phyloP scores from a whole-genome alignment of 2,797 vertebrate genomes.

The Perodicticus potto region DNA sequence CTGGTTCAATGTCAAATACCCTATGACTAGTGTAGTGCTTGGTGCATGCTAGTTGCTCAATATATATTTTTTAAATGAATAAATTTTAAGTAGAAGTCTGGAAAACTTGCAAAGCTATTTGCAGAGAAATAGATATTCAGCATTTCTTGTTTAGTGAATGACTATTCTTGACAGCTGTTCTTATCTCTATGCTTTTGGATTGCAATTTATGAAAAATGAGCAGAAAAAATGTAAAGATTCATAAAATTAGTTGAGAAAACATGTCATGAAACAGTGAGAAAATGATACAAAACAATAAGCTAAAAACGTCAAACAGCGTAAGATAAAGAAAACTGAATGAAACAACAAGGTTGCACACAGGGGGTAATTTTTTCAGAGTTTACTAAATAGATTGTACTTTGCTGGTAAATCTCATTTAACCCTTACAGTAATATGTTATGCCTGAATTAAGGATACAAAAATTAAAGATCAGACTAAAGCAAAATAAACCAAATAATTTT shows the following conservation, averaged over 20 bases:
- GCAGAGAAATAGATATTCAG: conserved; percentile 24
- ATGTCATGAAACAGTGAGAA: conserved; percentile 30
- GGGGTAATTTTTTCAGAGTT: background rate
- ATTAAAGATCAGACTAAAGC: conserved; percentile 53
- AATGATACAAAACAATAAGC: conserved; percentile 33
- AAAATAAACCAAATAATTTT: conserved; percentile 36
- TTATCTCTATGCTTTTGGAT: background rate
- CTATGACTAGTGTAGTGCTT: background rate
- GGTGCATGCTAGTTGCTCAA: background rate
- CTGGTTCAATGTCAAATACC: background rate
- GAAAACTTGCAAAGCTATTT: conserved; percentile 29
- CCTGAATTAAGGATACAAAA: background rate
- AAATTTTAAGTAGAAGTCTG: background rate
- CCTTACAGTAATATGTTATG: conserved; percentile 19
- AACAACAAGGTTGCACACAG: background rate
- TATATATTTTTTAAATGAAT: conserved; percentile 41
- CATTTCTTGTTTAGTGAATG: conserved; percentile 55
- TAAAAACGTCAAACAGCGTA: background rate
- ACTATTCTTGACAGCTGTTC: conserved; percentile 37
- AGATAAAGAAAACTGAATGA: background rate
- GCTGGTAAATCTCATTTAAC: conserved; percentile 28
- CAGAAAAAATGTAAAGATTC: conserved; percentile 22
- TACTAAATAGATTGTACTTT: conserved; percentile 1
- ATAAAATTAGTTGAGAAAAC: conserved; percentile 46
- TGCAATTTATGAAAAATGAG: conserved; percentile 7